These are phyloP conservation scores for Drosophila subsilvestris DNA, from an alignment of 2,888 invertebrate genomes.

Conservation along the genomic window DNA sequence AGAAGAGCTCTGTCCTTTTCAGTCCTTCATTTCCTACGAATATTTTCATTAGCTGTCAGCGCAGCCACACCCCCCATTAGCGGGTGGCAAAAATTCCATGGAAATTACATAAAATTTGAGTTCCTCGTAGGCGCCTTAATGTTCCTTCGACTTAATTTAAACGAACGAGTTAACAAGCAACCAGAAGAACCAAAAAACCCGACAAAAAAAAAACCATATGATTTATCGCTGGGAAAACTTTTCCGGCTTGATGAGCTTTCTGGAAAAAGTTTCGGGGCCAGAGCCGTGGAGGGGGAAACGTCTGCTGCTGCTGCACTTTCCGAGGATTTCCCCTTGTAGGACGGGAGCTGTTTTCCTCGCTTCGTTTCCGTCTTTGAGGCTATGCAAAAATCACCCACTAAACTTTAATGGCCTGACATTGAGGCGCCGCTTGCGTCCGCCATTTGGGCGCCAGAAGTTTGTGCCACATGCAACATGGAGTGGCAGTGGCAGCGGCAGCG, in stretches of 20 bases:
- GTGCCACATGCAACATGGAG: slow-evolving; percentile 55
- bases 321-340: neutral
- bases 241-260: slow-evolving; percentile 46
- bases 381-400: slow-evolving; percentile 72
- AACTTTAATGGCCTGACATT: slow-evolving; percentile 77
- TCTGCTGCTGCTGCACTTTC: slow-evolving; percentile 47
- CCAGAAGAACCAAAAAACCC: slow-evolving; percentile 20
- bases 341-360: neutral
- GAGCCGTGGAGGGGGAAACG: slow-evolving; percentile 39
- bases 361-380: slow-evolving; percentile 23
- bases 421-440: slow-evolving; percentile 70
- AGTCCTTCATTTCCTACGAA: slow-evolving; percentile 21
- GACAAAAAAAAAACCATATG: slow-evolving; percentile 44
- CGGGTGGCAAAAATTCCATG: slow-evolving; percentile 45
- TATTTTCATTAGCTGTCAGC: slow-evolving; percentile 66
- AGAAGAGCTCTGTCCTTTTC: neutral
- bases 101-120: slow-evolving; percentile 54
- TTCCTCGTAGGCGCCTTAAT: slow-evolving; percentile 44
- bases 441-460: slow-evolving; percentile 75
- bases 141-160: slow-evolving; percentile 67
- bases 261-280: slow-evolving; percentile 24
- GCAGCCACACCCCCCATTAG: slow-evolving; percentile 1
- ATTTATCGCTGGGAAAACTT: slow-evolving; percentile 63
- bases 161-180: slow-evolving; percentile 71
- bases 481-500: slow-evolving; percentile 17